Conservation (phyloP, 2,888 invertebrate species). For the Anoncus sp. region DNA sequence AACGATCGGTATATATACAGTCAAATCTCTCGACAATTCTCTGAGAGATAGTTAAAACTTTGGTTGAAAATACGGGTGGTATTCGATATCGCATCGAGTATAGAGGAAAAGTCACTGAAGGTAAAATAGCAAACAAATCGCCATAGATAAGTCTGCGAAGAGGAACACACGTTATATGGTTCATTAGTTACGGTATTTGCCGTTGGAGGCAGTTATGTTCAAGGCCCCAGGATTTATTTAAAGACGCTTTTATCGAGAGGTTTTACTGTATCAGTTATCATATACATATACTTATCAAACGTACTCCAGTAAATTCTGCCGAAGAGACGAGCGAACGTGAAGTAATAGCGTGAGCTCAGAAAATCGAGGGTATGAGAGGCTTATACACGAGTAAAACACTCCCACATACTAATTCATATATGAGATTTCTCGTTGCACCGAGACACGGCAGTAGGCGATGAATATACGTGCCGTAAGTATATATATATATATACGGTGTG, state of each 20-base stretch:
- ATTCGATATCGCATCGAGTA: neutral
- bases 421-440: slow-evolving; percentile 26
- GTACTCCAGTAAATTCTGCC: slow-evolving; percentile 34
- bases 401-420: slow-evolving; percentile 19
- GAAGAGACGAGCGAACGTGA: slow-evolving; percentile 36
- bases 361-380: slow-evolving; percentile 44
- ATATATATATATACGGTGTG: slow-evolving; percentile 20
- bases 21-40: neutral
- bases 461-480: slow-evolving; percentile 12
- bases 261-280: slow-evolving; percentile 31
- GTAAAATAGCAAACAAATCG: neutral
- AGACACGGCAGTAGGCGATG: slow-evolving; percentile 14
- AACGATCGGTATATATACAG: slow-evolving; percentile 1
- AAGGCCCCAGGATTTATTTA: neutral
- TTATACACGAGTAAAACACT: slow-evolving; percentile 36
- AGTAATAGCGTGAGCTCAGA: slow-evolving; percentile 38
- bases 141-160: neutral
- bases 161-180: neutral
- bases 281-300: neutral
- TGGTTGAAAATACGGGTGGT: neutral
- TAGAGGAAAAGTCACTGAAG: neutral
- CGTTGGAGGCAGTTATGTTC: neutral
- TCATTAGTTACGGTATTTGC: neutral
- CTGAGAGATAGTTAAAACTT: neutral
- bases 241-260: slow-evolving; percentile 39